Percentiles rank a stretch among this genome's conserved stretches.
Conservation (phyloP, 2,888 invertebrate genomes). For the Himalopsyche kuldschensis region DNA sequence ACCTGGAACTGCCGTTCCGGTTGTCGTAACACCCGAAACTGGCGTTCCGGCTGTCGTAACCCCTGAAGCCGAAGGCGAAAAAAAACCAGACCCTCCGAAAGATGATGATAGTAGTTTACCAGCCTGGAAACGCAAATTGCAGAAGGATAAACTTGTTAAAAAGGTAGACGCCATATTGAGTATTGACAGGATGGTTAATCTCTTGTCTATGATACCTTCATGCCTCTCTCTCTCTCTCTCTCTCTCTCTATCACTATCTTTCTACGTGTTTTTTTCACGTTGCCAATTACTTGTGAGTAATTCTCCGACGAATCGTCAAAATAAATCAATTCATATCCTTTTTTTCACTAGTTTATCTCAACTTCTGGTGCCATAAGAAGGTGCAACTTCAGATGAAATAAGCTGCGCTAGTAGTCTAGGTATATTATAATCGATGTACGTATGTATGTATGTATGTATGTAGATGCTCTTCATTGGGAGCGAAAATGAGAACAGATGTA, state of each 20-base stretch:
- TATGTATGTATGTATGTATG: too few relatives aligned
- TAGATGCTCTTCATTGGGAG: too few relatives aligned
- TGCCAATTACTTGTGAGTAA: background rate
- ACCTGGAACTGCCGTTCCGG: background rate
- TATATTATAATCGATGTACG: too few relatives aligned
- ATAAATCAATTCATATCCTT: too few relatives aligned
- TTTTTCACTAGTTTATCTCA: too few relatives aligned
- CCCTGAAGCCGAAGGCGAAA: background rate
- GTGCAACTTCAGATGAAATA: too few relatives aligned
- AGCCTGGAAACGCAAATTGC: constrained; percentile 22
- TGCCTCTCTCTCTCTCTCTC: background rate
- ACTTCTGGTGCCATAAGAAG: too few relatives aligned
- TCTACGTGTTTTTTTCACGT: background rate
- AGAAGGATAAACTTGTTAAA: background rate
- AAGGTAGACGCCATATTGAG: constrained; percentile 12
- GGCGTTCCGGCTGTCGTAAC: background rate
- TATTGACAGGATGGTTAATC: background rate
- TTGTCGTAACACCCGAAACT: background rate
- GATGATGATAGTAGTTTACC: constrained; percentile 13
- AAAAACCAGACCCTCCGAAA: background rate
- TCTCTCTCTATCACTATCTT: too few relatives aligned
- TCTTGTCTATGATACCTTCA: background rate
- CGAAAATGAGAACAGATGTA: too few relatives aligned
- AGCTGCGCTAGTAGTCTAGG: too few relatives aligned
- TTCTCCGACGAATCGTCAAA: too few relatives aligned